Conservation (phyloP, 2,888 invertebrate genomes). For the Sarcophaga variegata region DNA sequence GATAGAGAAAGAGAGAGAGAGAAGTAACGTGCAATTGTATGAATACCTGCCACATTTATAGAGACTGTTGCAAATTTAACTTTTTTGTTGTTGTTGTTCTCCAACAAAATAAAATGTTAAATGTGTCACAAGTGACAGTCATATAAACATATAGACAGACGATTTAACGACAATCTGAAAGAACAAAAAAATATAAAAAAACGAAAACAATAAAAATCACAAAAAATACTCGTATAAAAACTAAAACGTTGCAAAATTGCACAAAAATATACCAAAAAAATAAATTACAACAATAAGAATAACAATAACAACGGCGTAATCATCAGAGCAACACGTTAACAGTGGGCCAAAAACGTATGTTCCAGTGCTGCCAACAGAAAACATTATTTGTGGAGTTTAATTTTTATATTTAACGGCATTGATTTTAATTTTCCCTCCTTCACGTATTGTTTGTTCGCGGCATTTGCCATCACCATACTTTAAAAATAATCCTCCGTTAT, state of each 20-base stretch:
- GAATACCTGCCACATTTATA: constrained; percentile 12
- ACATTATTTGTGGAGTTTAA: constrained; percentile 1
- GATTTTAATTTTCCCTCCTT: not conserved
- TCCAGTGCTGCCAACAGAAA: constrained; percentile 3
- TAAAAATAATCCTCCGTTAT: constrained; percentile 40
- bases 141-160: constrained; percentile 34
- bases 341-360: not conserved
- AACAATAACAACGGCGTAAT: not conserved
- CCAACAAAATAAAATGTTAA: constrained; percentile 50
- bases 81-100: constrained; percentile 3
- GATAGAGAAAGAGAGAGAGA: not conserved
- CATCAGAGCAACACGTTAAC: not conserved
- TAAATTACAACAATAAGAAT: not conserved
- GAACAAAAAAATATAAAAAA: not conserved
- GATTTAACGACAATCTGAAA: constrained; percentile 31
- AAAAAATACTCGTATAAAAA: not conserved
- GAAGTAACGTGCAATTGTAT: not conserved
- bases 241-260: not conserved
- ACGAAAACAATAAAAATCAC: not conserved
- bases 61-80: constrained; percentile 28
- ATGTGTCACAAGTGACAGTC: constrained; percentile 51
- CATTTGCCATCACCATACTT: constrained; percentile 20
- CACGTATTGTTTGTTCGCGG: not conserved
- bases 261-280: not conserved
- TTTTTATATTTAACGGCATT: constrained; percentile 15